Base-by-base conservation (phyloP, 2,888 invertebrate genomes). In the Pollenia angustigena region DNA sequence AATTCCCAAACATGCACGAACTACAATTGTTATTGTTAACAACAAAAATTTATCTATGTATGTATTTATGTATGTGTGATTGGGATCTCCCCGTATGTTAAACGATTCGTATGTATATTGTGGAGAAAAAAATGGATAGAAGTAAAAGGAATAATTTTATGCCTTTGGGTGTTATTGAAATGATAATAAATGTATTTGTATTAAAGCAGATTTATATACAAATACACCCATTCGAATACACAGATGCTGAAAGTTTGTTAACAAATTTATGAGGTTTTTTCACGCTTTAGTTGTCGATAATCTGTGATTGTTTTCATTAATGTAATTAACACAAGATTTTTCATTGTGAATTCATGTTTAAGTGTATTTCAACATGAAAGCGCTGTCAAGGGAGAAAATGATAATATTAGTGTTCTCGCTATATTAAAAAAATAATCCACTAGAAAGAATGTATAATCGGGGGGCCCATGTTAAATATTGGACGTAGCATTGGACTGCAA, bases 281-380 rank as follows among this genome's bases (percentile, higher is more conserved):
- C 18, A 66, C 23, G 42, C 50, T 68, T 81, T 74, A 48, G 64
- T 54, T 62, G 68, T 82, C 85, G 74, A 85, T 82, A 75, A 85
- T 74, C 79, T 75, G 74, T 78, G 81, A 81, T 85, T 81, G 60
- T 79, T 82, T 78, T 78, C 68, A 69, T 82, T 82, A 52, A 54
- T 18, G 82, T 79, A 85, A 85, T 85, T 81, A 85, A 62, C 62
- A 85, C 46, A 79, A 69, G 69, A 85, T 68, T 81, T 85, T 66
- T 78, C 66, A 78, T 72, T 52, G 11, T 46, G 32, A 23, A 80
- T 50, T 71, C 50, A 60, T 80, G 42, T 69, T 69, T 69, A 42
- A 42, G 32, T 7, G 46, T 40, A 42, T 14, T 62, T 80, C n/a
- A 66, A 50, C 14, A 54, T 50, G 46, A 18, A 50, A 58, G 69